Conservation (phyloP, 1,140 invertebrate species). For the Lepidurus arcticus region DNA sequence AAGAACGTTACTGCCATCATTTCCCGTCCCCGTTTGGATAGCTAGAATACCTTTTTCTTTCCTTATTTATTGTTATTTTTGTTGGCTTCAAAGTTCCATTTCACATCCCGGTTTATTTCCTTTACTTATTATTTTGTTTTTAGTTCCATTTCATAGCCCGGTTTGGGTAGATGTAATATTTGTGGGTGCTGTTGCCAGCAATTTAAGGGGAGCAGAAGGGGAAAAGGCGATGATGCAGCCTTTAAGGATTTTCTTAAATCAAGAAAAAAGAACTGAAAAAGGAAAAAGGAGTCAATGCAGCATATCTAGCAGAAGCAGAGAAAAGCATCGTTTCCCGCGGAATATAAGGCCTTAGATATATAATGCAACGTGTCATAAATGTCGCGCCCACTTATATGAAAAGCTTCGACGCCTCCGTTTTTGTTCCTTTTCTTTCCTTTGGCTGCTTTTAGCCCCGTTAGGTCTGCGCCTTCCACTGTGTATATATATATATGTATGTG, state of each 20-base stretch:
- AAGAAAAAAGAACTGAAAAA: not conserved
- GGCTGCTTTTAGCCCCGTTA: not conserved
- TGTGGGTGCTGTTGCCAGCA: not conserved
- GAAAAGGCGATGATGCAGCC: not conserved
- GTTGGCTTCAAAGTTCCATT: too few species aligned
- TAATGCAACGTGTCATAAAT: conserved; percentile 22
- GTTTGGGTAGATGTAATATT: not conserved
- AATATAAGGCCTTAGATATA: not conserved
- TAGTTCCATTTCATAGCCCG: too few species aligned
- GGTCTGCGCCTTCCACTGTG: not conserved
- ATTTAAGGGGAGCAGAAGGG: not conserved
- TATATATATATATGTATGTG: not conserved
- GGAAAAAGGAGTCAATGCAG: conserved; percentile 15
- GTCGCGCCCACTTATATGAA: conserved; percentile 21
- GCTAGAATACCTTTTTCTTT: not conserved
- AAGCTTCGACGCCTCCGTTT: not conserved
- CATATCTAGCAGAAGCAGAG: conserved; percentile 6
- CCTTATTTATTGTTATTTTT: too few species aligned
- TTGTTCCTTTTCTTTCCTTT: not conserved
- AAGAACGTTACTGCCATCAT: not conserved
- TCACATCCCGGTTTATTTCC: too few species aligned
- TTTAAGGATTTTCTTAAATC: not conserved
- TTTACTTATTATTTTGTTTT: too few species aligned
- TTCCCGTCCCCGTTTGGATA: not conserved
- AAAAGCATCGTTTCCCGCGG: conserved; percentile 2